Evolutionary conservation across 1,140 invertebrate genomes (phyloP).

Genomic region (Wiebesia pumilae): DNA sequence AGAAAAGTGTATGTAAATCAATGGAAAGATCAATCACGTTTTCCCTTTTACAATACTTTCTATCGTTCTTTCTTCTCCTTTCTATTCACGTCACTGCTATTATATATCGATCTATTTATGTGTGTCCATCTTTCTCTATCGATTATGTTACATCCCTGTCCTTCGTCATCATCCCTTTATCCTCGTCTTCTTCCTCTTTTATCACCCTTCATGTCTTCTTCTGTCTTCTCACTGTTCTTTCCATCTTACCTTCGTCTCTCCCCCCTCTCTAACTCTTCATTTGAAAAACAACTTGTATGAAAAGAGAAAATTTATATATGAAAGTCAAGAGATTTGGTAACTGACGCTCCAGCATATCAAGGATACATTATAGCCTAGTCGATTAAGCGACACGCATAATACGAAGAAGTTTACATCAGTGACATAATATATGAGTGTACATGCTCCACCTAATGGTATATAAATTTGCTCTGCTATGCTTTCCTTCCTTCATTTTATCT

Average conservation of each 20-base stretch:
- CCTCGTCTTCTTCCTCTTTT: too few species aligned
- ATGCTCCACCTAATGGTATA: constrained; percentile 24
- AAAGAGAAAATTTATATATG: neutral
- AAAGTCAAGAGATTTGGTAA: constrained; percentile 17
- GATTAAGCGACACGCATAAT: constrained; percentile 57
- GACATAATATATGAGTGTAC: constrained; percentile 6
- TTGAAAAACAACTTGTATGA: neutral
- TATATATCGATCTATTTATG: neutral
- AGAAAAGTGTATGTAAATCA: too few species aligned
- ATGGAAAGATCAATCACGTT: too few species aligned
- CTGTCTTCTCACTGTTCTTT: too few species aligned
- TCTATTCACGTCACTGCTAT: neutral
- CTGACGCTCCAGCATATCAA: constrained; percentile 46
- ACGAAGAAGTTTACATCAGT: constrained; percentile 3
- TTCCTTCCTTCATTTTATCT: neutral
- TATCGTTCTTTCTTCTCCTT: neutral
- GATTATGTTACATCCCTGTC: constrained; percentile 1
- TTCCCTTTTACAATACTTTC: too few species aligned
- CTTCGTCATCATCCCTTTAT: too few species aligned
- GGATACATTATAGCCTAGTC: constrained; percentile 49
- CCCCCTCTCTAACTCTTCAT: neutral
- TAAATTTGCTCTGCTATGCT: constrained; percentile 37
- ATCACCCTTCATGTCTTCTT: too few species aligned
- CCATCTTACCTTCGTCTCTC: neutral
- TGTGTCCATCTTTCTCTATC: neutral